Evolutionary conservation across 1,140 invertebrate genomes (phyloP).

Genomic region (Ips typographus): DNA sequence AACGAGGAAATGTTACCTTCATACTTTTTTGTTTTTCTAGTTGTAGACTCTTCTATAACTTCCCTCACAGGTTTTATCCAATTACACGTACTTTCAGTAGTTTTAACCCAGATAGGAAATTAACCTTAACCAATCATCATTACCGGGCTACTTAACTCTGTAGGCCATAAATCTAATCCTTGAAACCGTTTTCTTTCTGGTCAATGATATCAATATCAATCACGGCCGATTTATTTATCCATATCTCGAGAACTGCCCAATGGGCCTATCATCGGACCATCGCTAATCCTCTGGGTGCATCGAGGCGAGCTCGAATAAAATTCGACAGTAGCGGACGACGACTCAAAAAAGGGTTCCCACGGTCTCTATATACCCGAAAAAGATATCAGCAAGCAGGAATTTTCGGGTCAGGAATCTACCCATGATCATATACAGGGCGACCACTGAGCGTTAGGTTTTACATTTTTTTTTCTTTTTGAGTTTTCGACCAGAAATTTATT

Average conservation of each 20-base stretch:
- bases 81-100: no score
- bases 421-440: slow-evolving; percentile 9
- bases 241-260: slow-evolving; percentile 9
- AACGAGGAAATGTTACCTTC: no score
- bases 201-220: slow-evolving; percentile 10
- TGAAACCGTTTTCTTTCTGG: not conserved
- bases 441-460: not conserved
- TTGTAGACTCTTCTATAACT: no score
- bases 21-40: no score
- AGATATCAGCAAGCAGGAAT: slow-evolving; percentile 18
- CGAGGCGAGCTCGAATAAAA: slow-evolving; percentile 19
- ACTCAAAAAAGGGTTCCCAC: slow-evolving; percentile 18
- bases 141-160: no score
- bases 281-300: slow-evolving; percentile 25
- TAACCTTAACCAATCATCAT: no score
- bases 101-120: no score
- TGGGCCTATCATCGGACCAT: slow-evolving; percentile 23
- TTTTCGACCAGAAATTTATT: slow-evolving; percentile 10
- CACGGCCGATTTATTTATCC: slow-evolving; percentile 1
- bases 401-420: slow-evolving; percentile 9
- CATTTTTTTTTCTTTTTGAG: not conserved
- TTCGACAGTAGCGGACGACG: slow-evolving; percentile 25
- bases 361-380: slow-evolving; percentile 2
- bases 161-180: no score
- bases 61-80: no score